phyloP scores from a whole-genome alignment of 1,140 invertebrate species.

The Lepidurus arcticus region DNA sequence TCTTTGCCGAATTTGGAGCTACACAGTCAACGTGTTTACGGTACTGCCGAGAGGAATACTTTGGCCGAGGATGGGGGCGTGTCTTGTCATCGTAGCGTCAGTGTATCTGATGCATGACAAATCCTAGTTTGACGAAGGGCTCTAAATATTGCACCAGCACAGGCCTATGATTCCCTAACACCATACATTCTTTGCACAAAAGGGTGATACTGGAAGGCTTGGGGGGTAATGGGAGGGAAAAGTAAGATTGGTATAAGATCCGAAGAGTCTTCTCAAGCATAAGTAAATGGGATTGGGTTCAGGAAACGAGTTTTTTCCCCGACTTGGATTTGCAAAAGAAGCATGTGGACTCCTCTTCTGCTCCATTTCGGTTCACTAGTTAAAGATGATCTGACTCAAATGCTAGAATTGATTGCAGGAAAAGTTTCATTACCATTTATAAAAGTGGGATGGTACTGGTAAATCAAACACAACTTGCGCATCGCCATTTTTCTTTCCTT shows the following conservation, averaged over 20 bases:
- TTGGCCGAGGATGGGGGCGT: neutral
- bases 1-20: neutral
- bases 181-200: neutral
- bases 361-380: too few relatives aligned
- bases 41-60: neutral
- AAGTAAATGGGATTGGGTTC: neutral
- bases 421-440: too few relatives aligned
- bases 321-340: neutral
- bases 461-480: too few relatives aligned
- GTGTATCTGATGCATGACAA: slow-evolving; percentile 3
- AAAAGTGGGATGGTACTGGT: too few relatives aligned
- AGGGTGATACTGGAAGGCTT: neutral
- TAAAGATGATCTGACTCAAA: too few relatives aligned
- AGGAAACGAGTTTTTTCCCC: neutral
- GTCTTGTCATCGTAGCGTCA: slow-evolving; percentile 2
- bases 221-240: neutral
- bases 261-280: neutral
- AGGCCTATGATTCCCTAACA: too few relatives aligned
- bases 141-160: neutral
- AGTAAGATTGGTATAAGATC: neutral
- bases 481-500: too few relatives aligned
- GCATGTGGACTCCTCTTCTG: too few relatives aligned
- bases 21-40: neutral
- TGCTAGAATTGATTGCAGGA: too few relatives aligned
- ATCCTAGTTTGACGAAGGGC: neutral